These are phyloP conservation scores for Ctenochaetus hawaiiensis DNA, from an alignment of 2,797 vertebrate species.

Conservation along the genomic window DNA sequence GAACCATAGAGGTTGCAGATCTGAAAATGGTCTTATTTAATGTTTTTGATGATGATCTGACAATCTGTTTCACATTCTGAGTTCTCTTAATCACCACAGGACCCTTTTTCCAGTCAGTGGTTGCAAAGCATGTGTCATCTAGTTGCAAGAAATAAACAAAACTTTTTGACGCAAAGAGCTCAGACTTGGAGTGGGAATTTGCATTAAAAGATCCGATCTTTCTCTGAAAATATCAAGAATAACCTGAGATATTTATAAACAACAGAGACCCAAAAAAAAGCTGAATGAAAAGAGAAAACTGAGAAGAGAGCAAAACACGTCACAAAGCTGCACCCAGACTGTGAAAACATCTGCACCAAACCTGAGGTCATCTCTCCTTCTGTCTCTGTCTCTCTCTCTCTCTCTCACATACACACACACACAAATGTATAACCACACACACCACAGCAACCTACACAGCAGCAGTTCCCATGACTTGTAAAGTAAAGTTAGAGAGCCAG, in stretches of 20 bases:
- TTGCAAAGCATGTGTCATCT: too few relatives aligned
- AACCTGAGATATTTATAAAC: neutral
- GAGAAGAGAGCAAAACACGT: neutral
- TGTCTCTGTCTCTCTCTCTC: conserved; percentile 1
- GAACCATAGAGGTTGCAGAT: neutral
- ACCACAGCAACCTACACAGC: conserved; percentile 44
- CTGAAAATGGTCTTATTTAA: neutral
- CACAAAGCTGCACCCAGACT: conserved; percentile 26
- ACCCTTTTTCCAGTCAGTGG: too few relatives aligned
- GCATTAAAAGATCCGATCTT: neutral
- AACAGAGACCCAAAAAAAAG: neutral
- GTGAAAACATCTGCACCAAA: conserved; percentile 54
- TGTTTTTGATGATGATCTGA: neutral
- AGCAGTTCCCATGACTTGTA: conserved; percentile 67
- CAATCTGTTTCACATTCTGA: neutral
- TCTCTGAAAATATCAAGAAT: neutral
- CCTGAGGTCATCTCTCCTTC: conserved; percentile 39
- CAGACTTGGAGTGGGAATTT: neutral
- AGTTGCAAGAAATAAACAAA: too few relatives aligned
- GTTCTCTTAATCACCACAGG: neutral
- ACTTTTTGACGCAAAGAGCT: neutral
- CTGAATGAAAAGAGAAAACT: neutral
- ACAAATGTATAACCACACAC: conserved; percentile 37
- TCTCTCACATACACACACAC: conserved; percentile 16
- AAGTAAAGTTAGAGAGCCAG: conserved; percentile 40